Conservation (phyloP, 2,113 vertebrate genomes). For the Phrynosoma blainvillii region DNA sequence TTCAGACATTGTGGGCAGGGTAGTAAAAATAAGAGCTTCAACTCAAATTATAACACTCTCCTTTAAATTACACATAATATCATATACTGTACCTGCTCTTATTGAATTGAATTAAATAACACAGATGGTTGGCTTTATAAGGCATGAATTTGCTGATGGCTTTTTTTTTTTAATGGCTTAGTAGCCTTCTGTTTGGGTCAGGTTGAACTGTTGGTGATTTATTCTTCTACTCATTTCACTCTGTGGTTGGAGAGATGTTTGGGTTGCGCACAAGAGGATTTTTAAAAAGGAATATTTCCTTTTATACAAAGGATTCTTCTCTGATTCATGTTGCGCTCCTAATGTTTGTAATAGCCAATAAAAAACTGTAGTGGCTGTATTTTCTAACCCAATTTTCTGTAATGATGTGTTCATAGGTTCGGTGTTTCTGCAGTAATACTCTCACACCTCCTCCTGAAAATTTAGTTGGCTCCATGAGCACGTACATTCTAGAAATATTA, state of each 20-base stretch:
- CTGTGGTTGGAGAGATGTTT: neutral
- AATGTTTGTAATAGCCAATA: neutral
- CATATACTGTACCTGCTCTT: constrained; percentile 52
- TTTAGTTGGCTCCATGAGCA: constrained; percentile 38
- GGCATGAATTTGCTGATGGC: constrained; percentile 51
- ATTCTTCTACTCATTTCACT: constrained; percentile 52
- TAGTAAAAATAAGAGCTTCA: constrained; percentile 66
- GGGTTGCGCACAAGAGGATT: neutral
- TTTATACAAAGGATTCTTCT: neutral
- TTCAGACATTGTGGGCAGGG: constrained; percentile 63
- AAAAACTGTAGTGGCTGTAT: constrained; percentile 10
- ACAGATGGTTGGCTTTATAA: constrained; percentile 53
- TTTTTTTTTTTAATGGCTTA: neutral
- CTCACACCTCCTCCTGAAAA: neutral
- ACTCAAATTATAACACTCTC: constrained; percentile 63
- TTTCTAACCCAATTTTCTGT: fast-evolving
- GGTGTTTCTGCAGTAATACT: constrained; percentile 1
- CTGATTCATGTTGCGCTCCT: constrained; percentile 1
- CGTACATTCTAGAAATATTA: neutral
- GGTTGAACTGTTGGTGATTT: constrained; percentile 69
- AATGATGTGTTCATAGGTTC: neutral
- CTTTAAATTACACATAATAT: constrained; percentile 60
- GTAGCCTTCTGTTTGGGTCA: constrained; percentile 60
- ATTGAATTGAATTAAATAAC: constrained; percentile 62
- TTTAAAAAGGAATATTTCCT: constrained; percentile 25